phyloP scores from a whole-genome alignment of 2,797 vertebrate genomes.

The Lateolabrax maculatus region DNA sequence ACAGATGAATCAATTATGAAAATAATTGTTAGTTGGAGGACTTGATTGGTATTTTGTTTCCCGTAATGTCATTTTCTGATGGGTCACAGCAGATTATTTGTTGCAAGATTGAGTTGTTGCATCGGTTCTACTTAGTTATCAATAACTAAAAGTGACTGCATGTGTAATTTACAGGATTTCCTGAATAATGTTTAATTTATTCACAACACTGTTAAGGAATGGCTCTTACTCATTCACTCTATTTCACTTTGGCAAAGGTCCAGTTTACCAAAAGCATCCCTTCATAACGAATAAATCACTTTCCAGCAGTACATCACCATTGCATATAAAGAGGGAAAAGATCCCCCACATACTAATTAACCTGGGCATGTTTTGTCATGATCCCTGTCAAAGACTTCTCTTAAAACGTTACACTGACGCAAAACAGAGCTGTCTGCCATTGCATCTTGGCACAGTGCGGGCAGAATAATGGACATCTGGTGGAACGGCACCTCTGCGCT shows the following conservation, averaged over 20 bases:
- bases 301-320: not conserved
- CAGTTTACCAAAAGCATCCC: constrained; percentile 5
- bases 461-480: constrained; percentile 64
- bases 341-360: constrained; percentile 37
- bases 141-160: not conserved
- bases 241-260: constrained; percentile 1
- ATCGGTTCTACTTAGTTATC: not conserved
- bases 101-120: not conserved
- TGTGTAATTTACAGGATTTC: constrained; percentile 11
- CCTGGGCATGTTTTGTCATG: constrained; percentile 34
- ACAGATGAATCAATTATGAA: not conserved
- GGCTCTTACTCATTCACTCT: not conserved
- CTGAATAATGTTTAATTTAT: not conserved
- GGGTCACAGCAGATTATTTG: constrained; percentile 10
- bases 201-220: not conserved
- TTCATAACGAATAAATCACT: constrained; percentile 14
- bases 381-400: constrained; percentile 39
- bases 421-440: constrained; percentile 39
- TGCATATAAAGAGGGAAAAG: constrained; percentile 10
- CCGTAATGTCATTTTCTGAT: not conserved
- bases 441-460: constrained; percentile 30
- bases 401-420: constrained; percentile 13
- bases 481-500: constrained; percentile 64
- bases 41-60: not conserved
- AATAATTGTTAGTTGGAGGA: not conserved